These are phyloP conservation scores for Oreochromis tanganicae DNA, from an alignment of 2,113 vertebrate species.

Conservation along the genomic window DNA sequence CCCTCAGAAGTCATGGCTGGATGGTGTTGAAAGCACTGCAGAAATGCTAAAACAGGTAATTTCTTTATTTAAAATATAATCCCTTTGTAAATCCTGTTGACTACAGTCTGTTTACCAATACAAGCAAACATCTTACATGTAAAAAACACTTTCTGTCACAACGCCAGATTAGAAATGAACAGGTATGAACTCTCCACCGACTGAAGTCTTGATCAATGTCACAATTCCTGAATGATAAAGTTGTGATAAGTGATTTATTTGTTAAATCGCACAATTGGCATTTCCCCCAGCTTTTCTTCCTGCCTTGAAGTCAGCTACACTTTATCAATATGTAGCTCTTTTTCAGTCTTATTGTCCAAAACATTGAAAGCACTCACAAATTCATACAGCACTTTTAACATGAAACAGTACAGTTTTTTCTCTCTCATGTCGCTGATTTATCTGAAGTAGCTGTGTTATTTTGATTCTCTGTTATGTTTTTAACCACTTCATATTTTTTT, in stretches of 20 bases:
- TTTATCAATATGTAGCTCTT: neutral
- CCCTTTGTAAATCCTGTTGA: neutral
- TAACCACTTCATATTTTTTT: neutral
- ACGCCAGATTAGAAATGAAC: neutral
- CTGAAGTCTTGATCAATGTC: neutral
- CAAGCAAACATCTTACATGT: neutral
- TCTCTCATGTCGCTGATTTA: neutral
- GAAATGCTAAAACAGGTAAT: neutral
- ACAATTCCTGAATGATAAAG: neutral
- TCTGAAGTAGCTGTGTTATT: neutral
- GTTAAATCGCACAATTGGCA: neutral
- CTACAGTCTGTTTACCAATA: neutral
- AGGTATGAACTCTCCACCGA: neutral
- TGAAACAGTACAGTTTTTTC: fast-evolving
- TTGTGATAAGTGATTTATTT: neutral
- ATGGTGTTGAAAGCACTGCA: neutral
- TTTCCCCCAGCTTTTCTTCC: neutral
- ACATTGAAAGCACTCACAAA: neutral
- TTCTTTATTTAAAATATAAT: neutral
- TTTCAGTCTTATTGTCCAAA: neutral
- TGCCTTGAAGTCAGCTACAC: neutral
- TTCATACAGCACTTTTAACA: neutral
- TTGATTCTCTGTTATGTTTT: neutral
- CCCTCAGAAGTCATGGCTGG: neutral
- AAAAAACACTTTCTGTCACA: neutral